Evolutionary conservation across 2,888 invertebrate species (phyloP), one percentile per base, ranked within the genome.

Genomic region (Eupithecia centaureata): DNA sequence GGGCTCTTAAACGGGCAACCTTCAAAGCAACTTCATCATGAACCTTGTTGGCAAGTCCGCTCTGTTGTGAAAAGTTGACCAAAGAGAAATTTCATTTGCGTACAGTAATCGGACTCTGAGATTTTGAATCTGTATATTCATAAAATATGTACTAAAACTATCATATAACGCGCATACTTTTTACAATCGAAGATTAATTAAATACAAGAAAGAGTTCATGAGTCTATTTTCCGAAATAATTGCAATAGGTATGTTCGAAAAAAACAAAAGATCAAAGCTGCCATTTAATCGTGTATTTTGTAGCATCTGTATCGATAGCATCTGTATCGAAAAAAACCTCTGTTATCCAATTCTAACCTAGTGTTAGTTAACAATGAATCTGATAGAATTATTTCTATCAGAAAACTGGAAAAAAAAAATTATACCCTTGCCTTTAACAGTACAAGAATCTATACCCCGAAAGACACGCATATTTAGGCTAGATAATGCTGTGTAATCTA

Each of bases 1-100:
- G 5, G 38, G n/a, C 27, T 61, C 28, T 12, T 18, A 61, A 5
- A 61, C 68, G 61, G 13, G 61, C 63, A 61, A 63, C 47, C 27
- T 13, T 18, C 32, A 25, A 13, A 18, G 18, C 56, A 63, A 56
- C 52, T 25, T 51, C 27, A 38, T 27, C 15, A 27, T 52, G 27
- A 27, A 7, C 15, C 27, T 52, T 15, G 22, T 22, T n/a, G n/a
- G n/a, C n/a, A 4, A 3, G 22, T 3, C 47, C 47, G 3, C 3
- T 5, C 3, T 30, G 30, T 30, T 30, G 30, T 30, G 30, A 5
- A 3, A 30, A 30, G 5, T 30, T 30, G 3, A 3, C 30, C 30
- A 30, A 30, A 30, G 5, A 30, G 30, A 30, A 30, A 30, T 30
- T 3, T 5, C 30, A 30, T 30, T 30, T 30, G n/a, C n/a, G n/a